Conservation (phyloP, 1,140 invertebrate species). For the Drosophila bocki region DNA sequence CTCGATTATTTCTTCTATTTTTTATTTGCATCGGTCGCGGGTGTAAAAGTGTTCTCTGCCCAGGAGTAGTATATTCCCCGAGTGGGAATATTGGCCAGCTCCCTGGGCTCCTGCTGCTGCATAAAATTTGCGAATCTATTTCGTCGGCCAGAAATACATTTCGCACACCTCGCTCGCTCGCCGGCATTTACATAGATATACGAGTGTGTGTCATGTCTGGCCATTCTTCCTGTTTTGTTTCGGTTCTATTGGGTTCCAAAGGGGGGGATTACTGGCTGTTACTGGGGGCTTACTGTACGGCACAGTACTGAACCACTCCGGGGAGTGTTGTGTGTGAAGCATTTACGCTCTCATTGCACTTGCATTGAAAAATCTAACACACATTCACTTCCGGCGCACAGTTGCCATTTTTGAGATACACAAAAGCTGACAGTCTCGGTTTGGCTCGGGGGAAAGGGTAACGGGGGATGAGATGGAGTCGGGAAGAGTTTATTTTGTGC, state of each 20-base stretch:
- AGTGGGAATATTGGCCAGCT: slow-evolving; percentile 27
- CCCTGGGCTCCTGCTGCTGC: slow-evolving; percentile 37
- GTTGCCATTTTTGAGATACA: slow-evolving; percentile 49
- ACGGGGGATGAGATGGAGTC: slow-evolving; percentile 10
- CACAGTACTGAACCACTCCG: slow-evolving; percentile 2
- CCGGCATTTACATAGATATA: slow-evolving; percentile 54
- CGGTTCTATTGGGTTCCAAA: background rate
- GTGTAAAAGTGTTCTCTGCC: slow-evolving; percentile 50
- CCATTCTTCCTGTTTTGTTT: slow-evolving; percentile 33
- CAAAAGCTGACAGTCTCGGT: slow-evolving; percentile 30
- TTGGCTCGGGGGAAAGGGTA: slow-evolving; percentile 12
- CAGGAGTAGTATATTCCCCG: slow-evolving; percentile 18
- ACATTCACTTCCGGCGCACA: slow-evolving; percentile 44
- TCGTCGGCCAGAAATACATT: slow-evolving; percentile 50
- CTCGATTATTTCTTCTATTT: slow-evolving; percentile 76
- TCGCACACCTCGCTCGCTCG: slow-evolving; percentile 36
- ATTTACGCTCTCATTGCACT: slow-evolving; percentile 63
- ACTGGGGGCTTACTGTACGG: slow-evolving; percentile 25
- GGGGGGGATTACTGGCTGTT: slow-evolving; percentile 17
- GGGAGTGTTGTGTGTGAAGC: slow-evolving; percentile 21
- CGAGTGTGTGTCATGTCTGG: slow-evolving; percentile 50
- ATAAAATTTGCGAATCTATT: slow-evolving; percentile 70
- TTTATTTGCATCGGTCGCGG: slow-evolving; percentile 22
- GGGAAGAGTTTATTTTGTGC: slow-evolving; percentile 23
- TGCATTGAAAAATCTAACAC: slow-evolving; percentile 62